phyloP scores from a whole-genome alignment of 2,888 invertebrate genomes.

The Biston betularia region DNA sequence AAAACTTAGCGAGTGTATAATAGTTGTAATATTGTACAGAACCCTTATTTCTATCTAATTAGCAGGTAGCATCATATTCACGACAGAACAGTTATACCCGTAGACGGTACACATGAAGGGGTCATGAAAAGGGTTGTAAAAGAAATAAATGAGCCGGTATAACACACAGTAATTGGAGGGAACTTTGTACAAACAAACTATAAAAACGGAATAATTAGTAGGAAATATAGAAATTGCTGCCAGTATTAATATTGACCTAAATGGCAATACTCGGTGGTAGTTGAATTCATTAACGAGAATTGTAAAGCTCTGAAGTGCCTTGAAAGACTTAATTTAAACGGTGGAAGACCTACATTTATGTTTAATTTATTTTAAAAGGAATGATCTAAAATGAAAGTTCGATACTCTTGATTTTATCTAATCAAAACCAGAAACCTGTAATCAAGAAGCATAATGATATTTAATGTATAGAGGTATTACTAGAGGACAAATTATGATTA shows the following conservation, averaged over 20 bases:
- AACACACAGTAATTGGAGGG: conserved; percentile 22
- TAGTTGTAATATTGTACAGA: conserved; percentile 14
- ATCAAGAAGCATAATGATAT: no score
- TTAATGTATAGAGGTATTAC: no score
- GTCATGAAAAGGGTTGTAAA: conserved; percentile 37
- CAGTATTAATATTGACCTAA: conserved; percentile 14
- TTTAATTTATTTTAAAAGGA: background rate
- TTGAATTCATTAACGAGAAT: conserved; percentile 6
- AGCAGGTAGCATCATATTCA: conserved; percentile 1
- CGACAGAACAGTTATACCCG: background rate
- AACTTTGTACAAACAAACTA: conserved; percentile 36
- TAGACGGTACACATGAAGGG: conserved; percentile 45
- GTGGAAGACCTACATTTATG: background rate
- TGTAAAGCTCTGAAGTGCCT: conserved; percentile 11
- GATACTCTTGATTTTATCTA: background rate
- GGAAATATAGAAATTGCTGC: conserved; percentile 18
- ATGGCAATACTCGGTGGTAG: conserved; percentile 13
- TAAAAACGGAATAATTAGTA: conserved; percentile 33
- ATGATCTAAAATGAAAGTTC: background rate
- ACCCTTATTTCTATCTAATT: background rate
- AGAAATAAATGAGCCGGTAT: conserved; percentile 26
- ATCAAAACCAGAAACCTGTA: background rate
- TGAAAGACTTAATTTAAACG: background rate
- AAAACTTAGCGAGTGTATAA: background rate
- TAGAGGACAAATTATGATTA: no score